phyloP scores from a whole-genome alignment of 2,113 vertebrate genomes.

The Zapornia atra region DNA sequence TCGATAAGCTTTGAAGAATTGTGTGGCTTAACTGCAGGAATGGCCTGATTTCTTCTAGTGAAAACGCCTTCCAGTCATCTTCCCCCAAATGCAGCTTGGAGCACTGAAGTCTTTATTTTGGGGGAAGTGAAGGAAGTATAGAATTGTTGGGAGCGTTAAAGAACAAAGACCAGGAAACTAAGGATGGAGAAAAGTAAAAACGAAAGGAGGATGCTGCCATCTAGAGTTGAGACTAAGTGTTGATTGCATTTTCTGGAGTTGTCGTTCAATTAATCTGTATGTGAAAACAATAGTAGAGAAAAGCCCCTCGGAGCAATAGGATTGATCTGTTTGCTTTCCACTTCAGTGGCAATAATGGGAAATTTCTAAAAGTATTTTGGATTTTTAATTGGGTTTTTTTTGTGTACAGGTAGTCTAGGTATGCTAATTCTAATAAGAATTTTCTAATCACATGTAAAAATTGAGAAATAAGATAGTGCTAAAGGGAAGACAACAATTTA shows the following conservation, averaged over 20 bases:
- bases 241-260: not conserved
- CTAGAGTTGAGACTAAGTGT: slow-evolving; percentile 49
- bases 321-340: not conserved
- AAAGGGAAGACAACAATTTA: not conserved
- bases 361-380: not conserved
- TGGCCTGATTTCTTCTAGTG: slow-evolving; percentile 42
- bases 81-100: not conserved
- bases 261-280: not conserved
- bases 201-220: slow-evolving; percentile 72
- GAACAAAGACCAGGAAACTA: slow-evolving; percentile 69
- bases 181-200: not conserved
- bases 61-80: slow-evolving; percentile 48
- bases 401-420: not conserved
- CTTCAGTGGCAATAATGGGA: not conserved
- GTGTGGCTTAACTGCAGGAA: slow-evolving; percentile 36
- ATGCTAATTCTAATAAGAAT: not conserved
- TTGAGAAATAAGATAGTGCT: not conserved
- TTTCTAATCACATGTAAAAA: not conserved
- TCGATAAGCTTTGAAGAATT: slow-evolving; percentile 44
- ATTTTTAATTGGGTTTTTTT: not conserved
- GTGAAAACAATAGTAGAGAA: not conserved
- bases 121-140: slow-evolving; percentile 34
- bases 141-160: slow-evolving; percentile 35
- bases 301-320: not conserved
- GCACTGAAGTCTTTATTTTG: slow-evolving; percentile 57